Evolutionary conservation across 92 coral and sea anemone species (phyloP).

Genomic region (Virgularia gustaviana): DNA sequence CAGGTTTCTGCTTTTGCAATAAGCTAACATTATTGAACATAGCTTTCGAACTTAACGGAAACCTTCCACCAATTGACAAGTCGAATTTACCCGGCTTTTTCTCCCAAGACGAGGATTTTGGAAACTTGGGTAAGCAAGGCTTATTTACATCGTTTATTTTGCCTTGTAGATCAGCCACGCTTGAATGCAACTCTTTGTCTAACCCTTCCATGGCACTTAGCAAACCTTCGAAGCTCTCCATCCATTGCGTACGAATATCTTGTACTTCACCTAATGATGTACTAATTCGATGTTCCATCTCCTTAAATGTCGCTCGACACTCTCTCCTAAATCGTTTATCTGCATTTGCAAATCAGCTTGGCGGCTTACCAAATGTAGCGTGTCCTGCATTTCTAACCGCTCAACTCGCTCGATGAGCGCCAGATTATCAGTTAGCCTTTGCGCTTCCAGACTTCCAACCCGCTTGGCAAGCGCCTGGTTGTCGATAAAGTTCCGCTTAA

Average conservation of each 20-base stretch:
- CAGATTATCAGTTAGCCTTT: too few relatives aligned
- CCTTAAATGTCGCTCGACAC: not conserved
- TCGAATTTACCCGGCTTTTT: too few relatives aligned
- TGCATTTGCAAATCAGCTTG: too few relatives aligned
- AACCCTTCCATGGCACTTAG: slow-evolving; percentile 1
- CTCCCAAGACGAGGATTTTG: too few relatives aligned
- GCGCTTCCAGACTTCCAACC: too few relatives aligned
- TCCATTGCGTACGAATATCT: not conserved
- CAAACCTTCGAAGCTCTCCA: not conserved
- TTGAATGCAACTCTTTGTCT: not conserved
- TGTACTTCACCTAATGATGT: not conserved
- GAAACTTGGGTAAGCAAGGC: not conserved
- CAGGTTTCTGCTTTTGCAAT: not conserved
- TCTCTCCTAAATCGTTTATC: not conserved
- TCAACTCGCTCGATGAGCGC: too few relatives aligned
- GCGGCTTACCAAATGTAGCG: not conserved
- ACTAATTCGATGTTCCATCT: not conserved
- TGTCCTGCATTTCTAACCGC: too few relatives aligned
- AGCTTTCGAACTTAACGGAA: too few relatives aligned
- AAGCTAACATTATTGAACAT: too few relatives aligned
- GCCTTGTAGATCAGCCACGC: slow-evolving; percentile 7
- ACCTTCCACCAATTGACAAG: too few relatives aligned
- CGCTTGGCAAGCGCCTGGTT: too few relatives aligned
- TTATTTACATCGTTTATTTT: not conserved
- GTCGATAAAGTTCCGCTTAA: too few relatives aligned